Conservation (phyloP, 2,888 invertebrate genomes). For the Choristoneura rosaceana region DNA sequence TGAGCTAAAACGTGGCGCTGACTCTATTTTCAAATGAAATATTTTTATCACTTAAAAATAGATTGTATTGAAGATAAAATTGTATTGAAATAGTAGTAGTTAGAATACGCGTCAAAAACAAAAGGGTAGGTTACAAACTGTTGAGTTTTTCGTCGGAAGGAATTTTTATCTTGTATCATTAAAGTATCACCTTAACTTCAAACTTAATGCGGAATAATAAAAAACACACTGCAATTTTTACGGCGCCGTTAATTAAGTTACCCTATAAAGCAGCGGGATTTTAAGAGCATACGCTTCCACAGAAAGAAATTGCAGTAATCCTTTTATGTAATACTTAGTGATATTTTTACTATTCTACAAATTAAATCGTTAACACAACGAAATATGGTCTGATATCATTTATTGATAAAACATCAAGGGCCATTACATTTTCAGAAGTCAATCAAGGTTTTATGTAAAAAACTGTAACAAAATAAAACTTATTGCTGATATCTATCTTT, state of each 20-base stretch:
- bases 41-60: no score
- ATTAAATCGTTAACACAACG: neutral
- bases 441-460: no score
- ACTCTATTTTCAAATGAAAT: no score
- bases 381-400: no score
- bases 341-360: neutral
- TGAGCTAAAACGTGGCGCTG: no score
- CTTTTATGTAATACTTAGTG: neutral
- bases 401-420: no score
- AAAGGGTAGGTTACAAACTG: neutral
- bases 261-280: neutral
- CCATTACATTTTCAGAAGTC: no score
- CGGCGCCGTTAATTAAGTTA: neutral
- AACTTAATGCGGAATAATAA: neutral
- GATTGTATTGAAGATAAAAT: no score
- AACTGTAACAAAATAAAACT: no score
- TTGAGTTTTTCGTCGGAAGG: neutral
- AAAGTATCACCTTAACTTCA: neutral
- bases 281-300: neutral
- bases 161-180: neutral
- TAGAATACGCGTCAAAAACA: neutral
- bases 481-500: no score
- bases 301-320: neutral
- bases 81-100: no score
- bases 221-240: neutral